Evolutionary conservation across 2,113 vertebrate species (phyloP).

Genomic region (Cygnus atratus): DNA sequence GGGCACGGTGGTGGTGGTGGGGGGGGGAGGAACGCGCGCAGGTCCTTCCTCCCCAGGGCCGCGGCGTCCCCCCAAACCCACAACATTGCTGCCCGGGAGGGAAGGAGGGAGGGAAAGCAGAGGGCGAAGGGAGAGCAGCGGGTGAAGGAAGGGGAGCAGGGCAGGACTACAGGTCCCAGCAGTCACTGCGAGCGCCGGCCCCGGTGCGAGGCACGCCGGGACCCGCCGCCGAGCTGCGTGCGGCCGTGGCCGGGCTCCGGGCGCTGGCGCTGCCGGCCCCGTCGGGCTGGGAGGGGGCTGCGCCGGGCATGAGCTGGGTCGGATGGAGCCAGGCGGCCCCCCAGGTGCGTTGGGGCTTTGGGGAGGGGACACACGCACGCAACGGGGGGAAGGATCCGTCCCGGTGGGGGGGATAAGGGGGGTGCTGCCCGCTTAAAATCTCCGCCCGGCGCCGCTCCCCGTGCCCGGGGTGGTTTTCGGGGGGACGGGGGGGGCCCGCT

Average conservation of each 20-base stretch:
- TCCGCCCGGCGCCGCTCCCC: neutral
- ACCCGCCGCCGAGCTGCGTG: neutral
- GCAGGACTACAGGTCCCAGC: slow-evolving; percentile 57
- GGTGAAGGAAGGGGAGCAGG: too few relatives aligned
- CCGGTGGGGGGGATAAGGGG: too few relatives aligned
- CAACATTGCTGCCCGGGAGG: neutral
- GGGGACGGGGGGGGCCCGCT: neutral
- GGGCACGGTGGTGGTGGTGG: accelerated
- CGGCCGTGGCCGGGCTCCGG: neutral
- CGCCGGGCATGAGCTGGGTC: slow-evolving; percentile 31
- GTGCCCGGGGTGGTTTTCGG: neutral
- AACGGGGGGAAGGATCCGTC: too few relatives aligned
- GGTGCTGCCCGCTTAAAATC: neutral
- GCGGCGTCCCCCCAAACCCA: neutral
- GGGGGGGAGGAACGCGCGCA: neutral
- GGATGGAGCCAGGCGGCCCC: slow-evolving; percentile 25
- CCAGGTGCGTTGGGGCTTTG: neutral
- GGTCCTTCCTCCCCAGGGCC: neutral
- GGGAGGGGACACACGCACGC: too few relatives aligned
- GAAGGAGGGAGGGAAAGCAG: neutral
- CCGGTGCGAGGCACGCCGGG: neutral
- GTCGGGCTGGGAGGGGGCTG: neutral
- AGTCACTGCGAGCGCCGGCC: neutral
- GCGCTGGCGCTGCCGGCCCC: neutral
- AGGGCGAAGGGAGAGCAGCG: too few relatives aligned